Evolutionary conservation across 2,888 invertebrate species (phyloP).

Genomic region (Yponomeuta plumbellus): DNA sequence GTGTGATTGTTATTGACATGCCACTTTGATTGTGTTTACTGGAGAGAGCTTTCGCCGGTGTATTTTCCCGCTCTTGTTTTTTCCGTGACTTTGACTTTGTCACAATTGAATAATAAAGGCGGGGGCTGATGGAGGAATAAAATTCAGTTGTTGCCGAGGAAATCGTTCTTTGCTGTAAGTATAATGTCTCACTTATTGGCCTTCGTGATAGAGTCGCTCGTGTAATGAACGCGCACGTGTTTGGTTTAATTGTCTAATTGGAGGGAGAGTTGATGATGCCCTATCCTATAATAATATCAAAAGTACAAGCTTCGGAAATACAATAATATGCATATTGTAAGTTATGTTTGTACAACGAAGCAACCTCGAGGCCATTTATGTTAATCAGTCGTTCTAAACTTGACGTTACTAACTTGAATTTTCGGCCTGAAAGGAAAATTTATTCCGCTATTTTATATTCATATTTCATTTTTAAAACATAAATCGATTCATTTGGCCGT

Average conservation of each 20-base stretch:
- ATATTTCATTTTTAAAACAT: not conserved
- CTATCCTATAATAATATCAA: not conserved
- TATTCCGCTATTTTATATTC: not conserved
- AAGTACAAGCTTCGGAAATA: not conserved
- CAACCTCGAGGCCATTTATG: not conserved
- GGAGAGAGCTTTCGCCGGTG: constrained; percentile 40
- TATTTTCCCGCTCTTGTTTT: constrained; percentile 21
- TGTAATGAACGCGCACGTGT: not conserved
- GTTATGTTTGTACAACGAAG: not conserved
- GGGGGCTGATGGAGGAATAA: constrained; percentile 3
- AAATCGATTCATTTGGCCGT: not conserved
- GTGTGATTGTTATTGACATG: constrained; percentile 48
- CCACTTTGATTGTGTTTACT: constrained; percentile 36
- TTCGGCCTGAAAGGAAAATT: not conserved
- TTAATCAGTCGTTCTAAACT: not conserved
- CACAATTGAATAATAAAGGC: not conserved
- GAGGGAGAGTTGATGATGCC: not conserved
- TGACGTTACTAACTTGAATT: not conserved
- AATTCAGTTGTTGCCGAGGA: not conserved
- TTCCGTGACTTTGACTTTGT: not conserved
- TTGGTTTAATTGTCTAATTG: not conserved
- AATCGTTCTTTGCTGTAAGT: constrained; percentile 6
- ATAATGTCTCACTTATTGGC: not conserved
- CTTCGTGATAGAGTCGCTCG: not conserved
- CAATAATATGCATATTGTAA: not conserved